Evolutionary conservation across 2,797 vertebrate genomes (phyloP).

Genomic region (Myotis vivesi): DNA sequence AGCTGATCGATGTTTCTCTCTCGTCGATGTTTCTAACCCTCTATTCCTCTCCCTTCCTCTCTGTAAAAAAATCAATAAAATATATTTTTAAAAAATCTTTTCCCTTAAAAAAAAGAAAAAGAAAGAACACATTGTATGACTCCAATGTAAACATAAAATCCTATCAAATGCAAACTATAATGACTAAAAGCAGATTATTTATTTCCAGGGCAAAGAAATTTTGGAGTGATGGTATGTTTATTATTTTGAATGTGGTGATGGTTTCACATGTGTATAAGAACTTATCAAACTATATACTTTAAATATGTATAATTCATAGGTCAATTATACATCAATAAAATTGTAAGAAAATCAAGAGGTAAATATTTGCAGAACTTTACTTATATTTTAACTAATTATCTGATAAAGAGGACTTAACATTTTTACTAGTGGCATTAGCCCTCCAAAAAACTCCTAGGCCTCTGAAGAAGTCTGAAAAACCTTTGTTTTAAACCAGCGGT

Average conservation of each 20-base stretch:
- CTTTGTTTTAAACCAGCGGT: not conserved
- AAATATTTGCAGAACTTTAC: not conserved
- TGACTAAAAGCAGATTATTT: not conserved
- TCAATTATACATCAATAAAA: constrained; percentile 15
- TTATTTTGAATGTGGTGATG: constrained; percentile 2
- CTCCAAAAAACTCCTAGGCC: not conserved
- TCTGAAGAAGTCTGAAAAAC: constrained; percentile 20
- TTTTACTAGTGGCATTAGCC: not conserved
- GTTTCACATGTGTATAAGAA: not conserved
- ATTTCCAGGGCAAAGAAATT: not conserved
- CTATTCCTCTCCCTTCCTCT: too few relatives aligned
- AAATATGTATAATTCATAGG: not conserved
- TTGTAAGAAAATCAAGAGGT: not conserved
- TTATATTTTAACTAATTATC: constrained; percentile 38
- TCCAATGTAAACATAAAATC: not conserved
- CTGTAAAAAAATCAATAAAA: too few relatives aligned
- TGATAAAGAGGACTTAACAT: not conserved
- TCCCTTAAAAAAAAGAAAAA: too few relatives aligned
- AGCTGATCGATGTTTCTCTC: too few relatives aligned
- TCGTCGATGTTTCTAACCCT: too few relatives aligned
- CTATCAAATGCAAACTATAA: not conserved
- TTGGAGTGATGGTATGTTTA: not conserved
- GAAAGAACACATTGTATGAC: not conserved
- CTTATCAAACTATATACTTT: not conserved
- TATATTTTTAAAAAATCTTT: too few relatives aligned